Evolutionary conservation across 1,140 invertebrate species (phyloP).

Genomic region (Calliopsis andreniformis): DNA sequence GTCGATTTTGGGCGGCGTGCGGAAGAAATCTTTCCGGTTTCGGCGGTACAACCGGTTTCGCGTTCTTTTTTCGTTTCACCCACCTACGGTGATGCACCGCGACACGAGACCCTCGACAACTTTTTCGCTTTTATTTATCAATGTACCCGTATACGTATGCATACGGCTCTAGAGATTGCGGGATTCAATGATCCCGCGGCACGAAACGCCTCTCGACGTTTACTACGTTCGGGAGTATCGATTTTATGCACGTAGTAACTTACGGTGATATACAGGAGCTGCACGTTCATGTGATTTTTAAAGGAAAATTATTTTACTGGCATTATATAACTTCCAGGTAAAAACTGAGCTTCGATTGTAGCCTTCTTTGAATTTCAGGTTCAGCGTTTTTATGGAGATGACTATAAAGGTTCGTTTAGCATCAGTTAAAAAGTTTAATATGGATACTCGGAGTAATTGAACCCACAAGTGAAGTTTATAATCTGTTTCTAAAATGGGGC

Average conservation of each 20-base stretch:
- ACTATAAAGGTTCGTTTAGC: too few species aligned
- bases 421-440: too few species aligned
- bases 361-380: too few species aligned
- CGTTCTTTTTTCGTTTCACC: conserved; percentile 60
- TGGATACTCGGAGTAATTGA: too few species aligned
- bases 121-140: conserved; percentile 55
- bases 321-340: too few species aligned
- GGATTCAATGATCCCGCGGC: conserved; percentile 15
- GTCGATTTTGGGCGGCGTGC: conserved; percentile 75
- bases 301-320: neutral
- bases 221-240: neutral
- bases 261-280: too few species aligned
- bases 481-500: too few species aligned
- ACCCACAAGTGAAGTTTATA: too few species aligned
- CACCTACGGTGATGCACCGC: conserved; percentile 34
- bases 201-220: conserved; percentile 1
- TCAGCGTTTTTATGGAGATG: too few species aligned
- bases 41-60: conserved; percentile 76
- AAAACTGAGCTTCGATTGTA: too few species aligned
- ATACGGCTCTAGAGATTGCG: conserved; percentile 5
- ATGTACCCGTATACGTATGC: conserved; percentile 11
- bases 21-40: conserved; percentile 80
- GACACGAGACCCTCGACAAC: conserved; percentile 31
- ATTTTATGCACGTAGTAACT: neutral
- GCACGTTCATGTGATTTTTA: neutral